phyloP scores from a whole-genome alignment of 2,888 invertebrate genomes.

The Drosophila paranaensis region DNA sequence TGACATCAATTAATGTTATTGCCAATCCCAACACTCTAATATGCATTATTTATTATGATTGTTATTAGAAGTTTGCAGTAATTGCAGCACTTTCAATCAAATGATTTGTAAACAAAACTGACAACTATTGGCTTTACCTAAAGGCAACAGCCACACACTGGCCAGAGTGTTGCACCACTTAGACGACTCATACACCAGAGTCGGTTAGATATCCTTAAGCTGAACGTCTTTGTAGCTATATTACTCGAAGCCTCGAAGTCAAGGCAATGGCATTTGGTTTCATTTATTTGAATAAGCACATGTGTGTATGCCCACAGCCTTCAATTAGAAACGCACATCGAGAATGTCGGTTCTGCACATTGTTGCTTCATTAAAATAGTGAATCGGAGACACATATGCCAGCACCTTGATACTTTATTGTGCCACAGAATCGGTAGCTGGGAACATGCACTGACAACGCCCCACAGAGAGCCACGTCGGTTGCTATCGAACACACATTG shows the following conservation, averaged over 20 bases:
- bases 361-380: slow-evolving; percentile 34
- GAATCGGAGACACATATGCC: slow-evolving; percentile 26
- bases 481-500: slow-evolving; percentile 14
- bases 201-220: neutral
- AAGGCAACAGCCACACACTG: neutral
- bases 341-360: slow-evolving; percentile 6
- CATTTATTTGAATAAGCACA: slow-evolving; percentile 8
- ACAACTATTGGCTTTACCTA: neutral
- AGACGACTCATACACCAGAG: too few relatives aligned
- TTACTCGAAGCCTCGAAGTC: neutral
- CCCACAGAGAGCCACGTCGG: slow-evolving; percentile 42
- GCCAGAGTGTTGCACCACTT: neutral
- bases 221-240: neutral
- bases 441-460: slow-evolving; percentile 42
- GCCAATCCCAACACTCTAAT: neutral
- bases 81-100: neutral
- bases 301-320: neutral
- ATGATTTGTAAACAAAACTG: neutral
- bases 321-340: slow-evolving; percentile 21
- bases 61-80: neutral
- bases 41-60: neutral
- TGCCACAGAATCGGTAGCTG: slow-evolving; percentile 35
- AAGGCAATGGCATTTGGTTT: neutral
- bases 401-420: slow-evolving; percentile 53
- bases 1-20: neutral